phyloP scores from a whole-genome alignment of 2,888 invertebrate genomes.

The Aphidius colemani region DNA sequence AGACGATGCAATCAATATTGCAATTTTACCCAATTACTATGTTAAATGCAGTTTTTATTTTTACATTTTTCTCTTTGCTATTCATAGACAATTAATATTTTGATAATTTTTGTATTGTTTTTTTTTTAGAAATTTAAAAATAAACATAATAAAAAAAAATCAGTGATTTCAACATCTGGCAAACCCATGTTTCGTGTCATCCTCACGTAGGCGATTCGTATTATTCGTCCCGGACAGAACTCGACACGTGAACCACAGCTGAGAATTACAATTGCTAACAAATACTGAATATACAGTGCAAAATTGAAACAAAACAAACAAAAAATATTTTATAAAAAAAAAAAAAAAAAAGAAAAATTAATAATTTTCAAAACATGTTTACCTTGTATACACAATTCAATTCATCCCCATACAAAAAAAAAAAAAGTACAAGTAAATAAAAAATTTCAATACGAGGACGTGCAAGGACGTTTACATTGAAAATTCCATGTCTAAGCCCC shows the following conservation, averaged over 20 bases:
- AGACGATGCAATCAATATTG: too few species aligned
- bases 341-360: too few species aligned
- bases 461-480: not conserved
- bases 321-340: too few species aligned
- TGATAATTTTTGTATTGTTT: too few species aligned
- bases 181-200: constrained; percentile 17
- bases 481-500: constrained; percentile 12
- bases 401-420: too few species aligned
- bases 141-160: constrained; percentile 6
- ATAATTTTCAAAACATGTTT: too few species aligned
- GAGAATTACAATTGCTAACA: constrained; percentile 13
- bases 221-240: constrained; percentile 14
- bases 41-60: constrained; percentile 1
- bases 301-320: too few species aligned
- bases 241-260: constrained; percentile 13
- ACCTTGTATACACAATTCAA: too few species aligned
- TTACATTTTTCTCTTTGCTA: not conserved
- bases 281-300: not conserved
- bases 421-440: too few species aligned
- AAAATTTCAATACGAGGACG: not conserved
- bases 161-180: constrained; percentile 10
- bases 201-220: constrained; percentile 18
- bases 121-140: not conserved
- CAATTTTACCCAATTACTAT: not conserved
- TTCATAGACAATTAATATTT: too few species aligned